Base-by-base conservation (phyloP, 2,888 invertebrate species). In the Parnassius orleans region DNA sequence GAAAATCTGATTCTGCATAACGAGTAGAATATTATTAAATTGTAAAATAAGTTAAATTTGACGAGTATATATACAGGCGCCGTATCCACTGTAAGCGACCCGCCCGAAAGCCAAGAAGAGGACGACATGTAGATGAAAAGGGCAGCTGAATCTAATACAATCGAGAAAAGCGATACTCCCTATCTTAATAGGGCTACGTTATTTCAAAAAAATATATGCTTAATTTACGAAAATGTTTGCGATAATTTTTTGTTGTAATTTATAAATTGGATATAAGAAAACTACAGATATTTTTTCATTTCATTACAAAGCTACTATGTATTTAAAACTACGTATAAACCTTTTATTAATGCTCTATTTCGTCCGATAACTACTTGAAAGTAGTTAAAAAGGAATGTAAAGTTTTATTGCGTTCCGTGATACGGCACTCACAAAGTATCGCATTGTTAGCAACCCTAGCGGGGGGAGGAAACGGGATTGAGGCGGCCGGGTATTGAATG, bases 131-230 rank as follows among this genome's bases (percentile, higher is more conserved):
- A 89, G 89, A 90, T 90, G 90, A 90, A 90, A 90, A 89, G 90
- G 90, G 88, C 90, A 90, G 88, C 88, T 86, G 89, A 91, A 90
- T 90, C 88, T 91, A 90, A 91, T 90, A 91, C 89, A 90, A 91
- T 90, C 87, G 88, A 83, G 84, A 83, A 87, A 89, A 89, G 82
- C 89, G 87, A 90, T 88, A 89, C 86, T 84, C 82, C 74, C 80
- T 83, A 73, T 76, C 68, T 68, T 55, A 65, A 77, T 51, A 90
- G 88, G 90, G 90, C 67, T 90, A 87, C 63, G 48, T 12, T 46
- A 12, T n/a, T 10, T 46, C 12, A n/a, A 7, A n/a, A 10, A 46
- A 12, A n/a, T 3, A 10, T n/a, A 46, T 11, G 1, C n/a, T 11
- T 46, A 7, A 12, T 11, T 46, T 12, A 46, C 46, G 7, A 9